A percentile compares a stretch with the other conserved stretches of the same genome.
phyloP scores from a whole-genome alignment of 1,140 invertebrate species.

The Stegodyphus mimosarum region DNA sequence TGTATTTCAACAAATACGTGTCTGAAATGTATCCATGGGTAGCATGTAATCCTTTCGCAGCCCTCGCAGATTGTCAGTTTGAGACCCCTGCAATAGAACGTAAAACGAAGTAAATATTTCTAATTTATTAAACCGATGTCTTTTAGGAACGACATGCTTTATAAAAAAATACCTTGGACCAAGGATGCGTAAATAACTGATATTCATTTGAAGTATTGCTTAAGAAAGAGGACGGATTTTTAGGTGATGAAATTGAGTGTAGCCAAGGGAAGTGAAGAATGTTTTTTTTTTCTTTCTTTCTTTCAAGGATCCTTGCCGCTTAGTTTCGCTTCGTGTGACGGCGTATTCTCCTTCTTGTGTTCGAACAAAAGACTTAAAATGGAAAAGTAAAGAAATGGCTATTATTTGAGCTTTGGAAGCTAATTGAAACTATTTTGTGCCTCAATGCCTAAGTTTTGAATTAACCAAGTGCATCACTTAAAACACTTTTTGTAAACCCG shows the following conservation, averaged over 20 bases:
- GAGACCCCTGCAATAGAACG: no score
- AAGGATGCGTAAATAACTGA: conserved; percentile 23
- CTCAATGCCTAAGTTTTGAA: no score
- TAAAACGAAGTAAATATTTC: no score
- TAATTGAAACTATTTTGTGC: conserved; percentile 3
- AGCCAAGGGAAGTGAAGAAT: conserved; percentile 16
- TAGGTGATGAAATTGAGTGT: conserved; percentile 19
- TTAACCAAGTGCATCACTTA: no score
- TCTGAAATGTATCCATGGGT: no score
- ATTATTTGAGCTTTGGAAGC: background rate
- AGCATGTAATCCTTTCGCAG: no score
- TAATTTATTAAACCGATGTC: conserved; percentile 2
- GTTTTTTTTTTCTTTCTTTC: background rate
- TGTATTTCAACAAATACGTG: no score
- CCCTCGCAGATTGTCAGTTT: no score
- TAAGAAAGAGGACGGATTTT: background rate
- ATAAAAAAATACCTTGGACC: background rate
- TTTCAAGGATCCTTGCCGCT: background rate
- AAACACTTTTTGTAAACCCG: no score
- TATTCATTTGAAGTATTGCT: conserved; percentile 16
- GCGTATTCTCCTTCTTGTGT: background rate
- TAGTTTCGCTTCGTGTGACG: background rate
- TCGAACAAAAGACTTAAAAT: conserved; percentile 1
- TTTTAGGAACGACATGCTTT: background rate
- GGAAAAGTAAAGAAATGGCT: background rate